Evolutionary conservation across 2,113 vertebrate genomes (phyloP), one percentile per base, ranked within the genome.

Genomic region (Ammodytes dubius): DNA sequence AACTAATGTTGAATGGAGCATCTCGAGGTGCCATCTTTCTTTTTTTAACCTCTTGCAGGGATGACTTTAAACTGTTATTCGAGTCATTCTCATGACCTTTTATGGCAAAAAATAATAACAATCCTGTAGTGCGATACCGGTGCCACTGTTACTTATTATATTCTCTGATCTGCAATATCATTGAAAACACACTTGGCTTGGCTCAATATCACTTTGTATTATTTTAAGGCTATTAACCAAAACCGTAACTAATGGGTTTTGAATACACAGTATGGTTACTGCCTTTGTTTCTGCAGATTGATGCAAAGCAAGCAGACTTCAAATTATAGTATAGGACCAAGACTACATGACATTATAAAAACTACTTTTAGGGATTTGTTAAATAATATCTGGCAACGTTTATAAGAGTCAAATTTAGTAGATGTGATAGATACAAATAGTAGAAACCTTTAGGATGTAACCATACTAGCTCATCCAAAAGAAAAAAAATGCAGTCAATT

Each of bases 11-110:
- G 42, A 63, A 70, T 59, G 59, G 43, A 86, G 70, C 61, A 46
- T 86, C 80, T 74, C 1, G 17, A 72, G 75, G 57, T 71, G 42
- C 77, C 63, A 83, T 89, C 77, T 87, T 61, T 71, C 4, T 83
- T 73, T 67, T 72, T 72, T 75, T 76, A 70, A 84, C 53, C 65
- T 65, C 57, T 69, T 45, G 35, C 52, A 67, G 66, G 46, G 53
- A 72, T 15, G 50, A 69, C 74, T 79, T 77, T 60, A 61, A 15
- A 66, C 39, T 37, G 64, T 53, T 66, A 74, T 9, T 17, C 14
- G 37, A 54, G 40, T 0, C 0, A 75, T 79, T 89, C 58, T 73
- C 74, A 74, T 57, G 68, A 60, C 64, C 64, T 79, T 73, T 79
- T 84, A 89, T 71, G 73, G 78, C 39, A 54, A 82, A 54, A 56